Evolutionary conservation across 1,140 invertebrate species (phyloP).

Genomic region (Drosophila trapezifrons): DNA sequence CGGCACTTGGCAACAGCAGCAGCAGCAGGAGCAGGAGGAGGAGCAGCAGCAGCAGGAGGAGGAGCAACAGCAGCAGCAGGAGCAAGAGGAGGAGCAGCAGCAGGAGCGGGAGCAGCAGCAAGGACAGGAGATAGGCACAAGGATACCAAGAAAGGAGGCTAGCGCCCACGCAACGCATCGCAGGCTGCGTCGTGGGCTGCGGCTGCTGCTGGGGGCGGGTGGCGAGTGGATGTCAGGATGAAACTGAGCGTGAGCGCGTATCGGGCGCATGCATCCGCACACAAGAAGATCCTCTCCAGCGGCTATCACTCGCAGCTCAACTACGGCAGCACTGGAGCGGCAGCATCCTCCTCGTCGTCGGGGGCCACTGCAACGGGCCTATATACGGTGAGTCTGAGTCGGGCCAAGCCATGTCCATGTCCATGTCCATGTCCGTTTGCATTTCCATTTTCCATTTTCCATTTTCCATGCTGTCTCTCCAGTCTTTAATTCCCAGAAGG

Average conservation of each 20-base stretch:
- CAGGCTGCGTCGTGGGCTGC: not conserved
- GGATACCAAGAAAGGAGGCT: conserved; percentile 9
- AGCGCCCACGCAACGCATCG: conserved; percentile 21
- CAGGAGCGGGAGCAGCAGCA: not conserved
- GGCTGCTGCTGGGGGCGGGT: conserved; percentile 14
- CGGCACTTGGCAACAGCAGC: not conserved
- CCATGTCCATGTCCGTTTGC: not conserved
- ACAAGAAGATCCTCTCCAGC: conserved; percentile 92
- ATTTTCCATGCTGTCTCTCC: conserved; percentile 13
- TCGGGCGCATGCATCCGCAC: conserved; percentile 91
- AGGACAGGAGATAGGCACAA: not conserved
- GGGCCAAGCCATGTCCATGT: not conserved
- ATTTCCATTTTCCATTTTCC: conserved; percentile 10
- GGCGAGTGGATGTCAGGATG: conserved; percentile 85
- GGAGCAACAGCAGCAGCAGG: not conserved
- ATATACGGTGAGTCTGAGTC: conserved; percentile 85
- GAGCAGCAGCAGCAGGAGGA: no score
- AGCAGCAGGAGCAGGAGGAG: conserved; percentile 1
- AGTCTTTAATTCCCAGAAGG: conserved; percentile 8
- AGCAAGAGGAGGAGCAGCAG: conserved; percentile 13
- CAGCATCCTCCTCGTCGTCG: conserved; percentile 84
- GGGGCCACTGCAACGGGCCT: conserved; percentile 84
- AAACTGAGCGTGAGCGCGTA: conserved; percentile 93
- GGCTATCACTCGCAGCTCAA: conserved; percentile 90
- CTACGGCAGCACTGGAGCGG: conserved; percentile 90